A percentile compares a stretch with the other conserved stretches of the same genome.
phyloP scores from a whole-genome alignment of 2,113 vertebrate species.

The Lamprotornis superbus region DNA sequence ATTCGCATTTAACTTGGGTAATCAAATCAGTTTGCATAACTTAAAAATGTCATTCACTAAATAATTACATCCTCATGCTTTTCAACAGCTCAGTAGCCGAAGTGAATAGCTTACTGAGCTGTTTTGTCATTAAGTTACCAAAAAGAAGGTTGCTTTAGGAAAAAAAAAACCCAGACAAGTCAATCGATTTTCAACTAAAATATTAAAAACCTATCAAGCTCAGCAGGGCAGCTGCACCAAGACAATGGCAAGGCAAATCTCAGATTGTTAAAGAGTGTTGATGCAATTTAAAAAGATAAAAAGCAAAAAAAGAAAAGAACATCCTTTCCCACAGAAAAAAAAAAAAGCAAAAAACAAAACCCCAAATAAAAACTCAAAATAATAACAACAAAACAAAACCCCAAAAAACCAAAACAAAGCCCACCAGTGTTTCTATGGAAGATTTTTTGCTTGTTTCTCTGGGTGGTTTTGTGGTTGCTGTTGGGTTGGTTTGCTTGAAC shows the following conservation, averaged over 20 bases:
- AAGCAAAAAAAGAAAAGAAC: background rate
- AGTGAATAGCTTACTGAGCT: conserved; percentile 43
- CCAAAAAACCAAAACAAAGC: background rate
- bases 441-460: background rate
- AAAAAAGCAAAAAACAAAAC: background rate
- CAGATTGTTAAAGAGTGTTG: background rate
- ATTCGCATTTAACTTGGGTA: conserved; percentile 49
- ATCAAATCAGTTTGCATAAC: conserved; percentile 52
- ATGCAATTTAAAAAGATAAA: background rate
- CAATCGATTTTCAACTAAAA: conserved; percentile 12
- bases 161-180: background rate
- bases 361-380: background rate
- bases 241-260: conserved; percentile 8
- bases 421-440: background rate
- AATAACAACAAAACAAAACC: background rate
- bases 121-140: conserved; percentile 19
- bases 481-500: background rate
- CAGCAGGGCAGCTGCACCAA: background rate
- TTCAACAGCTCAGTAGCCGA: conserved; percentile 33
- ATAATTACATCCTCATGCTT: conserved; percentile 57
- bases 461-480: background rate
- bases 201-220: conserved; percentile 17
- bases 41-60: conserved; percentile 58
- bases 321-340: background rate
- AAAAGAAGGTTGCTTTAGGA: background rate